Conservation (phyloP, 2,888 invertebrate genomes). For the Ennomos fuscantarius region DNA sequence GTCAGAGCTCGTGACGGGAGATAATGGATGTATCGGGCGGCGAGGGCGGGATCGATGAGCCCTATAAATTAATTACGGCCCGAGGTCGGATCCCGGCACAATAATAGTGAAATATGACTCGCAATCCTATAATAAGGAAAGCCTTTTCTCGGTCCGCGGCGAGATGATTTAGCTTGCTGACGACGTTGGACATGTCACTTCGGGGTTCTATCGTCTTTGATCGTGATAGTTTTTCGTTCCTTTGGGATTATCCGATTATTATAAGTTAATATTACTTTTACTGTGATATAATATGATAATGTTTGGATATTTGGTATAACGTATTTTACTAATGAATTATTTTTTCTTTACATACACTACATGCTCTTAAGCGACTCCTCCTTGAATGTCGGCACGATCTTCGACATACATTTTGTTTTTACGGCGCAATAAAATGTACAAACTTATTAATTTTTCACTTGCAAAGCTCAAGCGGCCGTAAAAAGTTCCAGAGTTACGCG, state of each 20-base stretch:
- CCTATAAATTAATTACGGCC: constrained; percentile 27
- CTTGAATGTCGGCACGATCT: not conserved
- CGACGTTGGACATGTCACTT: not conserved
- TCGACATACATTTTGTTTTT: constrained; percentile 11
- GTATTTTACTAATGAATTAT: no score
- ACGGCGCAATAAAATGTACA: constrained; percentile 10
- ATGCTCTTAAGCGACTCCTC: not conserved
- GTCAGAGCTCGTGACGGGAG: not conserved
- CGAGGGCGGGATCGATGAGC: constrained; percentile 19
- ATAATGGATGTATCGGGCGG: constrained; percentile 2
- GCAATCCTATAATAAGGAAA: constrained; percentile 1
- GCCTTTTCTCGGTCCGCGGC: constrained; percentile 1
- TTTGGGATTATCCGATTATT: no score
- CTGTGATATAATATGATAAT: not conserved
- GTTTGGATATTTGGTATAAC: no score
- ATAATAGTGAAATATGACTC: constrained; percentile 4
- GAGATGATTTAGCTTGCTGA: not conserved
- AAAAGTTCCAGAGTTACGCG: constrained; percentile 15
- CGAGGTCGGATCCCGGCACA: constrained; percentile 1
- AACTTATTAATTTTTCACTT: constrained; percentile 19
- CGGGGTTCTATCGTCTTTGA: not conserved
- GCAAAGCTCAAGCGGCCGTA: constrained; percentile 9
- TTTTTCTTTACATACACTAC: no score
- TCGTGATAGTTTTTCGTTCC: not conserved
- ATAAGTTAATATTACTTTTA: no score